A percentile compares a stretch with the other conserved stretches of the same genome.
These are phyloP conservation scores for Hemibagrus guttatus DNA, from an alignment of 2,797 vertebrate genomes.

Conservation along the genomic window DNA sequence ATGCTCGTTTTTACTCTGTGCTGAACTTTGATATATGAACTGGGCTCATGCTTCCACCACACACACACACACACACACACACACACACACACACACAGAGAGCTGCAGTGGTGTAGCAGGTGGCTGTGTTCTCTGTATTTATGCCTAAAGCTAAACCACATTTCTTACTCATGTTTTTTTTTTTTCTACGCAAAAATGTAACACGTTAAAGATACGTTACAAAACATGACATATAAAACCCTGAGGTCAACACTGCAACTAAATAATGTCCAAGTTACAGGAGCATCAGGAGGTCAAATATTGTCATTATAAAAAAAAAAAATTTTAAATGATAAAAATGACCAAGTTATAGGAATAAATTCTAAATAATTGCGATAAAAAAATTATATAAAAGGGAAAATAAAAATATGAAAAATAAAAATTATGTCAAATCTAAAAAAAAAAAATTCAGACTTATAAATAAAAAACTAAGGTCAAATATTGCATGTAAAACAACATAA, in stretches of 20 bases:
- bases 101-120: conserved; percentile 49
- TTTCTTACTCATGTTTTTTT: conserved; percentile 36
- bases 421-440: neutral
- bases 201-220: neutral
- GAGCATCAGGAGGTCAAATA: too few species aligned
- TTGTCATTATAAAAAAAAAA: too few species aligned
- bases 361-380: too few species aligned
- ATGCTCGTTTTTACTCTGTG: conserved; percentile 67
- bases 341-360: too few species aligned
- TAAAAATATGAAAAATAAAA: too few species aligned
- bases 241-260: neutral
- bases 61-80: conserved; percentile 41
- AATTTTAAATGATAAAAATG: too few species aligned
- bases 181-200: neutral
- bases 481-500: too few species aligned
- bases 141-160: conserved; percentile 48
- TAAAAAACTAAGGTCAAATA: too few species aligned
- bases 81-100: conserved; percentile 48
- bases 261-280: neutral
- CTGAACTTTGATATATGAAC: conserved; percentile 66
- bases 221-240: neutral
- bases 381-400: too few species aligned
- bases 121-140: conserved; percentile 51
- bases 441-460: too few species aligned
- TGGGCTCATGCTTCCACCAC: conserved; percentile 64